A percentile compares a stretch with the other conserved stretches of the same genome.
These are phyloP conservation scores for Acrobasis suavella DNA, from an alignment of 2,888 invertebrate genomes.

Conservation along the genomic window DNA sequence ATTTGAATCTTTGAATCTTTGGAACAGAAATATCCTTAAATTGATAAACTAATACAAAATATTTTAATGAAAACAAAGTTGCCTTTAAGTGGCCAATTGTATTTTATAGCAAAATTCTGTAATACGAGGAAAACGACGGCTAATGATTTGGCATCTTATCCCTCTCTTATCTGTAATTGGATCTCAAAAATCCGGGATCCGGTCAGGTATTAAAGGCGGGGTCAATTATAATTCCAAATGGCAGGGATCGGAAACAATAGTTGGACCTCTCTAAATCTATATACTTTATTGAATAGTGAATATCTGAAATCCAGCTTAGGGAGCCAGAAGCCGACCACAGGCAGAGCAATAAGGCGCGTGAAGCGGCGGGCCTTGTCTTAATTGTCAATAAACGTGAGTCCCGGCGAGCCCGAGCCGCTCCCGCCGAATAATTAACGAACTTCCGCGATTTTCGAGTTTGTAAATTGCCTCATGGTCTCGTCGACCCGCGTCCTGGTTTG, in stretches of 20 bases:
- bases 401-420: constrained; percentile 63
- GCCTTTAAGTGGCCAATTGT: neutral
- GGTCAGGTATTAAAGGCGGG: constrained; percentile 22
- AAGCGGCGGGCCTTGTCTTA: constrained; percentile 72
- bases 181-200: constrained; percentile 24
- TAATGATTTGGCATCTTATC: constrained; percentile 20
- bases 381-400: constrained; percentile 80
- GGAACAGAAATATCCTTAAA: no score
- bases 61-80: neutral
- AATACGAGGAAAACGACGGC: constrained; percentile 8
- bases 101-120: constrained; percentile 1
- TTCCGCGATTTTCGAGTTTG: constrained; percentile 82
- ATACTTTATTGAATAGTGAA: constrained; percentile 61
- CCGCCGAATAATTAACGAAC: constrained; percentile 80
- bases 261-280: constrained; percentile 46
- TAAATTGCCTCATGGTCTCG: constrained; percentile 80
- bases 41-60: neutral
- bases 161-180: constrained; percentile 23
- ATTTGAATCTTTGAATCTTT: no score
- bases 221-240: constrained; percentile 40
- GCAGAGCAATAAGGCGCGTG: constrained; percentile 66
- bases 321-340: constrained; percentile 49
- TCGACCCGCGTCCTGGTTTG: constrained; percentile 75
- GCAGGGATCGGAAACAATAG: constrained; percentile 37
- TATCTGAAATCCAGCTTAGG: constrained; percentile 48